Conservation (phyloP, 2,113 vertebrate genomes). For the Chaetodon trifascialis region DNA sequence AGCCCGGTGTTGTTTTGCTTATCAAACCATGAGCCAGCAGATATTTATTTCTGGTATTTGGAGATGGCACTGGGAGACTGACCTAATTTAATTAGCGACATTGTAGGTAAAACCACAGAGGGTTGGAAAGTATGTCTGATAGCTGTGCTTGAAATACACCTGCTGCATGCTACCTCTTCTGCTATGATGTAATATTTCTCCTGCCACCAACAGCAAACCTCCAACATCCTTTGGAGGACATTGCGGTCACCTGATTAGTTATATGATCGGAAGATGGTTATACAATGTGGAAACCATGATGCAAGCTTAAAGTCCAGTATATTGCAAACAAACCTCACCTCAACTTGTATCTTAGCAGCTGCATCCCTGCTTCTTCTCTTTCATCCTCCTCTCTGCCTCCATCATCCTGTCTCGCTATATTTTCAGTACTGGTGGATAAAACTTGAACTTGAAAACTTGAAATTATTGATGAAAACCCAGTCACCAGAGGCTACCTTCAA, state of each 20-base stretch:
- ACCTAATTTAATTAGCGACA: conserved; percentile 38
- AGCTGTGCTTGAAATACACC: conserved; percentile 1
- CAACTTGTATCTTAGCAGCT: neutral
- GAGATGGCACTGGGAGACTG: conserved; percentile 13
- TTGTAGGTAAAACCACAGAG: conserved; percentile 20
- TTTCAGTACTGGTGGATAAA: conserved; percentile 27
- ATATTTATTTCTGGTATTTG: conserved; percentile 47
- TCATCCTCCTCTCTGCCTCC: neutral
- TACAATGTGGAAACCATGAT: neutral
- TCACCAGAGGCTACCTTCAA: conserved; percentile 30
- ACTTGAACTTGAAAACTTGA: conserved; percentile 35
- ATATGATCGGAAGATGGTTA: neutral
- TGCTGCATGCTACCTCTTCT: neutral
- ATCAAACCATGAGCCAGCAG: conserved; percentile 41
- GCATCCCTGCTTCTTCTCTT: neutral
- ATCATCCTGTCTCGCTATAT: conserved; percentile 4
- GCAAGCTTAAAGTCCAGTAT: neutral
- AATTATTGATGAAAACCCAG: conserved; percentile 45
- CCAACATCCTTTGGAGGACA: neutral
- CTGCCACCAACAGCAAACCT: neutral
- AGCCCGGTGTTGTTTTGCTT: conserved; percentile 37
- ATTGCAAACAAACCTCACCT: conserved; percentile 11
- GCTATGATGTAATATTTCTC: neutral
- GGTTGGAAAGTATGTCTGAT: neutral
- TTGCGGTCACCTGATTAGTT: neutral